Evolutionary conservation across 2,113 vertebrate species (phyloP), one percentile per base, ranked within the genome.

Genomic region (Macrotus californicus): DNA sequence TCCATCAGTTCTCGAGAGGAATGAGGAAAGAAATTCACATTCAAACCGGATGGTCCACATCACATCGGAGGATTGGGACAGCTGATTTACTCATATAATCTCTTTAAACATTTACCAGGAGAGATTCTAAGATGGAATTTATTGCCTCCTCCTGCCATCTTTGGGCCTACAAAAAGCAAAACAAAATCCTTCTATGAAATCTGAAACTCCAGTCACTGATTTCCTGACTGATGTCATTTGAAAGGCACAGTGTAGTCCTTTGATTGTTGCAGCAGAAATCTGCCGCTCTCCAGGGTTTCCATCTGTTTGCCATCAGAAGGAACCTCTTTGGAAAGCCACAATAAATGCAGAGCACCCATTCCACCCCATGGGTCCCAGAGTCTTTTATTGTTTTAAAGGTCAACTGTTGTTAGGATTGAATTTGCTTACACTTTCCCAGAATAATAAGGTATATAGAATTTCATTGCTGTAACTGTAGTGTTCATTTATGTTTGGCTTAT

Each of bases 221-320:
- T 98, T 97, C 96, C 83, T 97, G 94, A 93, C 93, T 97, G 98
- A 97, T 98, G 96, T 97, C 97, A 96, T 98, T 98, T 98, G 97
- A 97, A 97, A 98, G 94, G 96, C 97, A 94, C 11, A 1, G 19
- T 46, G 75, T 93, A 96, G 88, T 85, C 94, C 95, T 11, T 0
- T 91, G 97, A 94, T 43, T 50, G 92, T 86, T 97, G 94, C 79
- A 97, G 97, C 50, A 46, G 95, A 94, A 75, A 87, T 91, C 95
- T 97, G 46, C 94, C 73, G 96, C 85, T 81, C 92, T 87, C 52
- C 80, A 70, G 95, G 94, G 90, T 94, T 97, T 96, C 97, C 97
- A 96, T 85, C 39, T 97, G 97, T 97, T 98, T 95, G 87, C 87
- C 54, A 95, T 97, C 95, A 96, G 89, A 89, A 96, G 93, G 95